These are phyloP conservation scores for Murina feae DNA, from an alignment of 2,113 vertebrate species.

Conservation along the genomic window DNA sequence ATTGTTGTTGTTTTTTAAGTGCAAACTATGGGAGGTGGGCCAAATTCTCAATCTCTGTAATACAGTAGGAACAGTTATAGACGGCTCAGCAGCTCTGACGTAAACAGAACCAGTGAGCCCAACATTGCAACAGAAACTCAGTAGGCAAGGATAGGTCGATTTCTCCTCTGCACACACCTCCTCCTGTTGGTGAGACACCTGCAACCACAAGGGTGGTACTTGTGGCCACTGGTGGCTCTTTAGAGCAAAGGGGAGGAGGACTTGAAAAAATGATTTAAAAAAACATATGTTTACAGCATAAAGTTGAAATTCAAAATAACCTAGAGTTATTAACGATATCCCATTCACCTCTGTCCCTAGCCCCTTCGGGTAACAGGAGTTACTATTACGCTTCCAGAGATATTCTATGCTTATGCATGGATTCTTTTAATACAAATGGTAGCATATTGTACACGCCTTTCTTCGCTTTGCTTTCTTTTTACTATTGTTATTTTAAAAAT, in stretches of 20 bases:
- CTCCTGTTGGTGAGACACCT: neutral
- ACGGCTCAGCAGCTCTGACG: neutral
- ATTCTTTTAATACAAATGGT: neutral
- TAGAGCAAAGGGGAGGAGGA: neutral
- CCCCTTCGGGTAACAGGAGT: neutral
- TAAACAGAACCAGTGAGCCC: neutral
- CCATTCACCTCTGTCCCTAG: neutral
- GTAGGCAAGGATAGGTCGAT: neutral
- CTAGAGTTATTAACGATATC: neutral
- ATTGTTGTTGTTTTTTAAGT: neutral
- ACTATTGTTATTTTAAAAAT: neutral
- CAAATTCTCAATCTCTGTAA: neutral
- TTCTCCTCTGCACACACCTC: neutral
- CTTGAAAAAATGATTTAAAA: neutral
- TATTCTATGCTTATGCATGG: accelerated
- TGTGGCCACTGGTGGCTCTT: neutral
- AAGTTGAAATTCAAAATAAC: neutral
- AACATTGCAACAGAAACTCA: neutral
- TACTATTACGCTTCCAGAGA: neutral
- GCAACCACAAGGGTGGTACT: neutral
- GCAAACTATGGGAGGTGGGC: neutral
- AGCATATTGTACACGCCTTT: neutral
- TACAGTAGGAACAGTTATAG: neutral
- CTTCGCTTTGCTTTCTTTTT: neutral
- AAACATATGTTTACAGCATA: neutral